Evolutionary conservation across 1,140 invertebrate genomes (phyloP).

Genomic region (Trypoxylus dichotomus): DNA sequence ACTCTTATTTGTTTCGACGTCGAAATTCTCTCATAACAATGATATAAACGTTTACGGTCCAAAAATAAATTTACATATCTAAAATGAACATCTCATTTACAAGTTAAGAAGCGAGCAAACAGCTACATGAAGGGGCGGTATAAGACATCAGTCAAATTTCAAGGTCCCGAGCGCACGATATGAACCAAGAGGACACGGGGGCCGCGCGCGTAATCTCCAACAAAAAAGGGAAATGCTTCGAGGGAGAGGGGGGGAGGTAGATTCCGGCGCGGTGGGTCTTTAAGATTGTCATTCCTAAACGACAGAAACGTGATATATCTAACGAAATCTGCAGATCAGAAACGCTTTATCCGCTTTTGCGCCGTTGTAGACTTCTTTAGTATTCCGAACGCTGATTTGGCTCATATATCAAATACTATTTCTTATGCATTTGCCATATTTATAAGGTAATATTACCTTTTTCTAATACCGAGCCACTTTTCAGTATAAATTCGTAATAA

Average conservation of each 20-base stretch:
- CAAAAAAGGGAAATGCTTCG: neutral
- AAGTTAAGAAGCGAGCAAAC: conserved; percentile 8
- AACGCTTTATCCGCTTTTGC: conserved; percentile 29
- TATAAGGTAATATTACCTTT: conserved; percentile 36
- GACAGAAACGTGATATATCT: conserved; percentile 32
- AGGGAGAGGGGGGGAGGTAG: neutral
- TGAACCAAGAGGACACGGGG: neutral
- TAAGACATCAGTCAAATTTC: conserved; percentile 33
- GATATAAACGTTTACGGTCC: conserved; percentile 13
- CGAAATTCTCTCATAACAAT: conserved; percentile 4
- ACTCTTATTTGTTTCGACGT: conserved; percentile 3
- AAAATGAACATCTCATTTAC: conserved; percentile 34
- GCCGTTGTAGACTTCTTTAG: conserved; percentile 22
- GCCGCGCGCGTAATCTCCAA: neutral
- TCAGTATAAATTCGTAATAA: conserved; percentile 41
- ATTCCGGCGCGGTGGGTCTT: neutral
- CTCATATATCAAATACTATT: conserved; percentile 36
- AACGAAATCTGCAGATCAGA: conserved; percentile 37
- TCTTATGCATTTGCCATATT: conserved; percentile 33
- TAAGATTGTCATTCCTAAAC: conserved; percentile 32
- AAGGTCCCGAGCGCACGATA: neutral
- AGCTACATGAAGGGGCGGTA: neutral
- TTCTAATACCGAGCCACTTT: conserved; percentile 35
- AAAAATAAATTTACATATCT: conserved; percentile 33
- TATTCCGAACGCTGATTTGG: conserved; percentile 31